Evolutionary conservation across 1,140 invertebrate species (phyloP).

Genomic region (Scaptomyza pallida): DNA sequence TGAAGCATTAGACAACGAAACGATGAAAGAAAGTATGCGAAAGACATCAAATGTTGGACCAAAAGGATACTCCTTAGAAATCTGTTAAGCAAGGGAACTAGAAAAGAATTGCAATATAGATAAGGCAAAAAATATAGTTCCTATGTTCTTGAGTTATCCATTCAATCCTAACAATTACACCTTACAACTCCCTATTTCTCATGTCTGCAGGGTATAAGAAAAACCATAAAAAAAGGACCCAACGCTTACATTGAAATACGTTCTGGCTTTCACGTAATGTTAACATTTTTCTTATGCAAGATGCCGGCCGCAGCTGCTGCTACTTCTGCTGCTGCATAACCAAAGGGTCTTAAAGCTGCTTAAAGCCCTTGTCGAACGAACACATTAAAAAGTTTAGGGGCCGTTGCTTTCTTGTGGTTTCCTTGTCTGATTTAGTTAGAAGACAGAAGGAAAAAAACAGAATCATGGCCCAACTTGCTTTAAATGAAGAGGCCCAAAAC

Average conservation of each 20-base stretch:
- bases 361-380: constrained; percentile 15
- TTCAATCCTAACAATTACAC: too few relatives aligned
- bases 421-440: constrained; percentile 10
- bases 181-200: background rate
- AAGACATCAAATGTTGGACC: background rate
- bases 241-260: constrained; percentile 11
- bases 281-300: constrained; percentile 9
- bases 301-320: constrained; percentile 11
- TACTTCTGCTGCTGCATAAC: constrained; percentile 11
- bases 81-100: too few relatives aligned
- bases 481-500: constrained; percentile 27
- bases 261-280: constrained; percentile 18
- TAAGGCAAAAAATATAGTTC: too few relatives aligned
- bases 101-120: too few relatives aligned
- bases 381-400: constrained; percentile 19
- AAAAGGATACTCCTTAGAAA: background rate
- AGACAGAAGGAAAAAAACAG: background rate
- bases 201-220: constrained; percentile 12
- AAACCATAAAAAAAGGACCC: constrained; percentile 27
- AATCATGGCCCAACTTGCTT: constrained; percentile 15
- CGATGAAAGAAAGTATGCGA: background rate
- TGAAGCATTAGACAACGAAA: constrained; percentile 58
- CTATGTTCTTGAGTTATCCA: too few relatives aligned
- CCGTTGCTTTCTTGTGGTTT: constrained; percentile 42
- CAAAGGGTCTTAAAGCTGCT: constrained; percentile 45